A percentile compares a stretch with the other conserved stretches of the same genome.
Evolutionary conservation across 2,797 vertebrate genomes (phyloP).

Genomic region (Lepidocolaptes lacrymiger): DNA sequence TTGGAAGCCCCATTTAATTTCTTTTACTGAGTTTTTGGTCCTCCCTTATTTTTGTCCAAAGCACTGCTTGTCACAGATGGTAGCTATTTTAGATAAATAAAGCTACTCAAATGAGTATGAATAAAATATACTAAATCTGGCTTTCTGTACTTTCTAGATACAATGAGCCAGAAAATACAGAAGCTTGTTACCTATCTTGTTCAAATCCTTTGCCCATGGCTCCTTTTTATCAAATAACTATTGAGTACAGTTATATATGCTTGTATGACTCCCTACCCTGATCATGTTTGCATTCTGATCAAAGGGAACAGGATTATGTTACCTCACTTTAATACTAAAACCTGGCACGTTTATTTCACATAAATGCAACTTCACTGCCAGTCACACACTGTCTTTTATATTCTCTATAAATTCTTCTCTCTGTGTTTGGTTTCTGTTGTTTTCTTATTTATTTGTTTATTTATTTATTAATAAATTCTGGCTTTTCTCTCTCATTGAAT

Average conservation of each 20-base stretch:
- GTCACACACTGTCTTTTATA: neutral
- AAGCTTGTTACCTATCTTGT: neutral
- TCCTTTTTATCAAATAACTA: neutral
- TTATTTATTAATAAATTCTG: neutral
- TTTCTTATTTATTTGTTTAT: neutral
- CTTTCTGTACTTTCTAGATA: neutral
- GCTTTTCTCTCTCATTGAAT: slow-evolving; percentile 6
- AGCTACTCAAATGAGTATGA: neutral
- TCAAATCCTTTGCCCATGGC: neutral
- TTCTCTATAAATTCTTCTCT: neutral
- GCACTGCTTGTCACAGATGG: neutral
- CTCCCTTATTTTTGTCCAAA: neutral
- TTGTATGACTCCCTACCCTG: neutral
- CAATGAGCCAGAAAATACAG: neutral
- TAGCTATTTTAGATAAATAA: neutral
- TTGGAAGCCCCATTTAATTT: neutral
- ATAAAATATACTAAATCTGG: neutral
- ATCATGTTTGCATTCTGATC: neutral
- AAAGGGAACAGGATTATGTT: slow-evolving; percentile 1
- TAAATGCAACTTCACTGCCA: neutral
- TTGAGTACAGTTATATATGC: neutral
- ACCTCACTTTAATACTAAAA: neutral
- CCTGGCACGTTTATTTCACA: neutral
- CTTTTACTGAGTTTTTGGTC: neutral
- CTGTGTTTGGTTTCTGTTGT: neutral